Evolutionary conservation across 2,888 invertebrate genomes (phyloP), one percentile per base, ranked within the genome.

Genomic region (Ethmia dodecea): DNA sequence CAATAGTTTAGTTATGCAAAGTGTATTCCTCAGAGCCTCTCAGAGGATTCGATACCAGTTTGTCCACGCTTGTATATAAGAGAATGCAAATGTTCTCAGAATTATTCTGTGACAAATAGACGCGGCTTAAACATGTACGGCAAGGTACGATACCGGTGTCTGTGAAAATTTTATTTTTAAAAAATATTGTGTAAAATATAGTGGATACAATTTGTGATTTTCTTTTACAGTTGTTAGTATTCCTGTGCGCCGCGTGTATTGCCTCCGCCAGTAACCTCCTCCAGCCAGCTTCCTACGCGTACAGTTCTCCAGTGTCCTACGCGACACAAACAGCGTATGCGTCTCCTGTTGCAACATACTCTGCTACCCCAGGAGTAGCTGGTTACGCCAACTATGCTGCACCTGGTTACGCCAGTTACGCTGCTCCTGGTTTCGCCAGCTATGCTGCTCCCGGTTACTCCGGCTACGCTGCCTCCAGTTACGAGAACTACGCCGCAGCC

Each of bases 201-300:
- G 20, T 10, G 30, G 16, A 13, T 30, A 11, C 15, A 18, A 30
- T 16, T 3, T 5, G n/a, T 11, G 6, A 5, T 10, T 10, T 26
- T 26, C 28, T 20, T 16, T 20, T 24, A 22, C 20, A 28, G 20
- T 28, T 28, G 9, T 60, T 90, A 47, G 68, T 89, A 35, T 68
- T 91, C 58, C 75, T 87, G 61, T 86, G 89, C 63, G 76, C 86
- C 53, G 84, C 89, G 71, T 88, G 90, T 52, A 79, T 87, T 45
- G 89, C 88, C 55, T 87, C 86, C 59, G 91, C 91, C 36, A 91
- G 91, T 45, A 63, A 86, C 52, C 62, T 90, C 11, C 63, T 77
- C 18, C 77, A 81, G 39, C 73, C 68, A 13, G 65, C 67, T 34
- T 74, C 75, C 20, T 75, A 73, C 6, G 64, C 80, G 20, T 88